Evolutionary conservation across 2,113 vertebrate genomes (phyloP).

Genomic region (Phalacrocorax pelagicus): DNA sequence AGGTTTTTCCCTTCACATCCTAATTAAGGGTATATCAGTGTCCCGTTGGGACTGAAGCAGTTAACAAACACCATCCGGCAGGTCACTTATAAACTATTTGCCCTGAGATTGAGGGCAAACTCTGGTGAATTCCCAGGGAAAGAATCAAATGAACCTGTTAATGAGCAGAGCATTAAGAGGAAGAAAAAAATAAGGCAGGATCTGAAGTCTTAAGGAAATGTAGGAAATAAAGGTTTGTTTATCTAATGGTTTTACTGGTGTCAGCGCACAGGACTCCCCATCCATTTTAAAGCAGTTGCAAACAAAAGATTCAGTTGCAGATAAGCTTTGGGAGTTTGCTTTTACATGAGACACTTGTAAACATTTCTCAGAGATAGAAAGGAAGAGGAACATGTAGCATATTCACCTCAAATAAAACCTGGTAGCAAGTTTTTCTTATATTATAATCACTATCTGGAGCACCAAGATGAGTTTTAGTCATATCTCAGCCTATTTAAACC

Average conservation of each 20-base stretch:
- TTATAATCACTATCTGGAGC: background rate
- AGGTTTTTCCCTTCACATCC: slow-evolving; percentile 74
- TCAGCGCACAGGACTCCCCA: background rate
- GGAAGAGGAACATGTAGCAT: background rate
- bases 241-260: slow-evolving; percentile 38
- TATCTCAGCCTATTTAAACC: background rate
- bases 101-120: slow-evolving; percentile 67
- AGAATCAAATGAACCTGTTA: slow-evolving; percentile 77
- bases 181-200: slow-evolving; percentile 22
- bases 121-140: slow-evolving; percentile 74
- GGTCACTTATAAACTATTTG: slow-evolving; percentile 69
- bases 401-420: background rate
- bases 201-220: slow-evolving; percentile 47
- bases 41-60: slow-evolving; percentile 71
- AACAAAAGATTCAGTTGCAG: slow-evolving; percentile 38
- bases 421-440: background rate
- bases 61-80: slow-evolving; percentile 65
- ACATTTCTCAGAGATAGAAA: background rate
- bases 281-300: slow-evolving; percentile 1
- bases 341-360: slow-evolving; percentile 9
- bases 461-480: background rate
- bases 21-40: slow-evolving; percentile 83
- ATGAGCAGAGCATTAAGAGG: slow-evolving; percentile 61
- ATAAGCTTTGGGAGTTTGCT: slow-evolving; percentile 2
- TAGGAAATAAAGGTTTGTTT: slow-evolving; percentile 61